Conservation (phyloP, 2,797 vertebrate genomes). For the Otus scops region DNA sequence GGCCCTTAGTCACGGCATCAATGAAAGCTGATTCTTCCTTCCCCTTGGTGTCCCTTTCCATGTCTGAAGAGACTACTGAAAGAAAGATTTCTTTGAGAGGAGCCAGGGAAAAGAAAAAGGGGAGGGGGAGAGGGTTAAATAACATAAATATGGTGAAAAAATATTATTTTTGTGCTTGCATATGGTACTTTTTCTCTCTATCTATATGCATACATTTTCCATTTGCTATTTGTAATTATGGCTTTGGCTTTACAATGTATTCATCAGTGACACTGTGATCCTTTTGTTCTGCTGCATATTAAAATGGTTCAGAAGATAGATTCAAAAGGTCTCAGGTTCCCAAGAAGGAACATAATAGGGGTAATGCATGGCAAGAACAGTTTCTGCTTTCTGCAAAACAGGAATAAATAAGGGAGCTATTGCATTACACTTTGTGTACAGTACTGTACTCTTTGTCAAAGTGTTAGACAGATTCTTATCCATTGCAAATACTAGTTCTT, state of each 20-base stretch:
- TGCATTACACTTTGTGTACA: not conserved
- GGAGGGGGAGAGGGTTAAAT: constrained; percentile 1
- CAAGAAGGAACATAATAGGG: constrained; percentile 65
- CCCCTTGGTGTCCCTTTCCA: constrained; percentile 1
- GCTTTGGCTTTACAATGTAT: constrained; percentile 7
- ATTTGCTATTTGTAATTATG: constrained; percentile 64
- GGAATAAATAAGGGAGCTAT: constrained; percentile 2
- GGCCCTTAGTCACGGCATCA: constrained; percentile 57
- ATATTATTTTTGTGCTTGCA: constrained; percentile 62
- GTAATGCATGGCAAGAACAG: constrained; percentile 41
- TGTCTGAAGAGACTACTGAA: constrained; percentile 54
- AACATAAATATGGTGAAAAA: constrained; percentile 36
- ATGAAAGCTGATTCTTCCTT: constrained; percentile 51
- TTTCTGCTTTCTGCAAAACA: constrained; percentile 12
- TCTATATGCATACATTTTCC: constrained; percentile 64
- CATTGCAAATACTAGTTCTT: not conserved
- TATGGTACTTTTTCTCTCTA: constrained; percentile 2
- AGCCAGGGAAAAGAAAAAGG: not conserved
- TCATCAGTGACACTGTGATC: constrained; percentile 38
- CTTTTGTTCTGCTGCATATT: constrained; percentile 62
- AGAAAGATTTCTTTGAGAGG: constrained; percentile 51
- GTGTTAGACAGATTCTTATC: constrained; percentile 7
- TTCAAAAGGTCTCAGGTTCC: constrained; percentile 72
- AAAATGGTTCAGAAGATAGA: constrained; percentile 65
- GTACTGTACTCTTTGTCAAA: not conserved